phyloP scores from a whole-genome alignment of 2,888 invertebrate species.

The Flexamia atlantica region DNA sequence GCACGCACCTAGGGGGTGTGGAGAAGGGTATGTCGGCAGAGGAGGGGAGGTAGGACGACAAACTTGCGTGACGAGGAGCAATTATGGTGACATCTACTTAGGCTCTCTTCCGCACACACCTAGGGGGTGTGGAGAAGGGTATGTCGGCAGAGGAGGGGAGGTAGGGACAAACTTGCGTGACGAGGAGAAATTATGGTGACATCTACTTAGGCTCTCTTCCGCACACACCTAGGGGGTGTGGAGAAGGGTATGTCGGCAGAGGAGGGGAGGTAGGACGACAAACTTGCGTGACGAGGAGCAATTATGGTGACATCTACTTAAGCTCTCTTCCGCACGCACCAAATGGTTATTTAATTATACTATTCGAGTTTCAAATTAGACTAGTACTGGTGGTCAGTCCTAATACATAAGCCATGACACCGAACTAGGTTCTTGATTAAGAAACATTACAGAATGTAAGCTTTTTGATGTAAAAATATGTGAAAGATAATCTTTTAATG shows the following conservation, averaged over 20 bases:
- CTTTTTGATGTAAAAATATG: too few species aligned
- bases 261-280: background rate
- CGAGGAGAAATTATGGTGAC: background rate
- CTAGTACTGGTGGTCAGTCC: too few species aligned
- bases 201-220: too few species aligned
- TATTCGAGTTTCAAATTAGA: background rate
- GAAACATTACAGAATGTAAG: too few species aligned
- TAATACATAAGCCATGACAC: too few species aligned
- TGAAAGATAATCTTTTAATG: too few species aligned
- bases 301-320: background rate
- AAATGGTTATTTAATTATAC: background rate
- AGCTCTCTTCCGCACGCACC: background rate
- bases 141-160: constrained; percentile 1
- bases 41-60: background rate
- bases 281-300: background rate
- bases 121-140: background rate
- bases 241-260: background rate
- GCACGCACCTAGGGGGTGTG: background rate
- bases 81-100: constrained; percentile 5
- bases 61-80: background rate
- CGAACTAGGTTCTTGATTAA: too few species aligned
- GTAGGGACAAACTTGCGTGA: background rate
- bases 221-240: background rate
- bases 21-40: background rate
- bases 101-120: too few species aligned